Percentiles rank a stretch among this genome's conserved stretches.
Conservation (phyloP, 2,113 vertebrate genomes). For the Cyprichromis sp. region DNA sequence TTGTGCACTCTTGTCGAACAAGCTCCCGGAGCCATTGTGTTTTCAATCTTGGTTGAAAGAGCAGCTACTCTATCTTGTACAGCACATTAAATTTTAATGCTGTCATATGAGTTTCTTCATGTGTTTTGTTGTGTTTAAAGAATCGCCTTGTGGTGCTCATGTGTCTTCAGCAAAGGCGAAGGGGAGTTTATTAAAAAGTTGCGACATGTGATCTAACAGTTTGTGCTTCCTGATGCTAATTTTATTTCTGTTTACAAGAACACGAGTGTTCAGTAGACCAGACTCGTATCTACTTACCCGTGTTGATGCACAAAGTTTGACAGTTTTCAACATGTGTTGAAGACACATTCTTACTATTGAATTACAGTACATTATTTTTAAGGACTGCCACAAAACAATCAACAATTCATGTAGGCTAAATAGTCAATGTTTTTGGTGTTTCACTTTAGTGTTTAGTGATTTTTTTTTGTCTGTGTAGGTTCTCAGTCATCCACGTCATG, state of each 20-base stretch:
- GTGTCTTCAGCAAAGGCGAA: background rate
- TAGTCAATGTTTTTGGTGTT: rapidly evolving
- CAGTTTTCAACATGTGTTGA: background rate
- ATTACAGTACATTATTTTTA: background rate
- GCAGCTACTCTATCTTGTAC: background rate
- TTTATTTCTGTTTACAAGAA: background rate
- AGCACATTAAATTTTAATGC: background rate
- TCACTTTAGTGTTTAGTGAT: background rate
- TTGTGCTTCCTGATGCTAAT: background rate
- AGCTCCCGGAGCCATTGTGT: background rate
- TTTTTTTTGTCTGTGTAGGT: background rate
- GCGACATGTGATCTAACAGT: background rate
- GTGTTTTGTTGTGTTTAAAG: background rate
- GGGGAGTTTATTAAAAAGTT: background rate
- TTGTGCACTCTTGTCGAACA: background rate
- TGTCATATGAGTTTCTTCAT: background rate
- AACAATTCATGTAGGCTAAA: background rate
- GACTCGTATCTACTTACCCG: background rate
- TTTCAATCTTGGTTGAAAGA: background rate
- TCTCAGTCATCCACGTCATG: background rate
- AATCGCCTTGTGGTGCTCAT: background rate
- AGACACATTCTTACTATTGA: background rate
- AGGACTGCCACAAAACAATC: background rate
- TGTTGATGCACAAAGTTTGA: background rate
- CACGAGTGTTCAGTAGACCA: background rate